Evolutionary conservation across 2,888 invertebrate genomes (phyloP).

Genomic region (Psylliodes chrysocephalus): DNA sequence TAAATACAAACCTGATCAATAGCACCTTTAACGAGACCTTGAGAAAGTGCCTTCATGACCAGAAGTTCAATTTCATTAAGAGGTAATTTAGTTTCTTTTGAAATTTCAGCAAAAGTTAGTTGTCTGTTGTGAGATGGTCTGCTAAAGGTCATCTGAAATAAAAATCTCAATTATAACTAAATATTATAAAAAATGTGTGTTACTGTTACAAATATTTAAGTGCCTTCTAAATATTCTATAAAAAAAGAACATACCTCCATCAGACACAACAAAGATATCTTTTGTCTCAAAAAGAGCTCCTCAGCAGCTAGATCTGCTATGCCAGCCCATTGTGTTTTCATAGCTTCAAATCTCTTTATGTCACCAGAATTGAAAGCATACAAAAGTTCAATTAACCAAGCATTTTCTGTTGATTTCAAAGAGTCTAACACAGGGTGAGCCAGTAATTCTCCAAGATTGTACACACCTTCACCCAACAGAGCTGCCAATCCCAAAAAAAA

Average conservation of each 20-base stretch:
- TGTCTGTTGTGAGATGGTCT: slow-evolving; percentile 88
- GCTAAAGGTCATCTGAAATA: slow-evolving; percentile 91
- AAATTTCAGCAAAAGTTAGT: slow-evolving; percentile 90
- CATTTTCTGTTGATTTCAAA: slow-evolving; percentile 81
- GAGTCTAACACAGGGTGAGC: slow-evolving; percentile 94
- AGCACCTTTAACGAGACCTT: slow-evolving; percentile 91
- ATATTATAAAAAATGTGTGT: too few species aligned
- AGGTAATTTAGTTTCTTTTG: slow-evolving; percentile 85
- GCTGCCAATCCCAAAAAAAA: slow-evolving; percentile 94
- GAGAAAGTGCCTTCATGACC: slow-evolving; percentile 97
- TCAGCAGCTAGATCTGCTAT: slow-evolving; percentile 87
- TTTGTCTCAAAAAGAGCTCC: slow-evolving; percentile 85
- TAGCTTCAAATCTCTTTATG: slow-evolving; percentile 76
- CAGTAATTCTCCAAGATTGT: slow-evolving; percentile 95
- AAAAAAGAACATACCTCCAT: too few species aligned
- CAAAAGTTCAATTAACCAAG: slow-evolving; percentile 89
- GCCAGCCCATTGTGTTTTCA: slow-evolving; percentile 79
- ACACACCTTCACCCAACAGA: slow-evolving; percentile 92
- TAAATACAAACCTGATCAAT: slow-evolving; percentile 86
- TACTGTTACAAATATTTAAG: too few species aligned
- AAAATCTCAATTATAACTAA: too few species aligned
- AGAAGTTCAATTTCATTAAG: slow-evolving; percentile 90
- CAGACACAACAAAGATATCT: slow-evolving; percentile 93
- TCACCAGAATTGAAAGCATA: slow-evolving; percentile 89
- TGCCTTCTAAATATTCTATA: too few species aligned